Base-by-base conservation (phyloP, 2,797 vertebrate species). In the Sebastes diaconus region DNA sequence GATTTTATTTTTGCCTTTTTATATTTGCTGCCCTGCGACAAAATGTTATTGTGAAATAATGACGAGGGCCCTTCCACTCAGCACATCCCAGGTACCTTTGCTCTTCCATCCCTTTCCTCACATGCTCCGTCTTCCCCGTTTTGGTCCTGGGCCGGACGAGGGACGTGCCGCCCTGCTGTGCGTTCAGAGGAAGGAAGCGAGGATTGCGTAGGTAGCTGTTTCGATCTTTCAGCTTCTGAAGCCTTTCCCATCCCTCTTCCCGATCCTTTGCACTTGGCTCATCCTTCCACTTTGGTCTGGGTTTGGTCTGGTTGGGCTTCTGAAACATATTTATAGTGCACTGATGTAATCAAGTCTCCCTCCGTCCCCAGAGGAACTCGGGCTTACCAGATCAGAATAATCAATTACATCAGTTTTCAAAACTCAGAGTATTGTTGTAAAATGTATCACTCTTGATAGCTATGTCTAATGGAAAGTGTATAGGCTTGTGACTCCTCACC, bases 201-300 rank as follows among this genome's bases (percentile, higher is more conserved):
- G 98, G 98, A 73, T 98, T 99, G 80, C 92, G 96, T n/a, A 98
- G 94, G 83, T 96, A 97, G 72, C 76, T 92, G 10, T 95, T 95
- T 9, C 68, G 88, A 36, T 89, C 90, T 79, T 95, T 94, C 46
- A 97, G 81, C 55, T 75, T 95, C 68, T 91, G 83, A 3, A 97
- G 89, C 32, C 90, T 88, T 4, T 77, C 75, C 14, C 16, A 16
- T 2, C 92, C 95, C n/a, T 86, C 87, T 0, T 77, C 80, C 34
- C 63, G 86, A 60, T 95, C 94, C 8, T 87, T 79, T 60, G 88
- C 76, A 2, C 80, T 80, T 12, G 87, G 89, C 63, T 90, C 90
- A 2, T 81, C 84, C 86, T 89, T 95, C 93, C 93, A 91, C 12
- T 75, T 80, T 18, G 52, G 80, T 63, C 92, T 96, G 61, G 83